These are phyloP conservation scores for Cetonia aurata DNA, from an alignment of 2,888 invertebrate species.

Conservation along the genomic window DNA sequence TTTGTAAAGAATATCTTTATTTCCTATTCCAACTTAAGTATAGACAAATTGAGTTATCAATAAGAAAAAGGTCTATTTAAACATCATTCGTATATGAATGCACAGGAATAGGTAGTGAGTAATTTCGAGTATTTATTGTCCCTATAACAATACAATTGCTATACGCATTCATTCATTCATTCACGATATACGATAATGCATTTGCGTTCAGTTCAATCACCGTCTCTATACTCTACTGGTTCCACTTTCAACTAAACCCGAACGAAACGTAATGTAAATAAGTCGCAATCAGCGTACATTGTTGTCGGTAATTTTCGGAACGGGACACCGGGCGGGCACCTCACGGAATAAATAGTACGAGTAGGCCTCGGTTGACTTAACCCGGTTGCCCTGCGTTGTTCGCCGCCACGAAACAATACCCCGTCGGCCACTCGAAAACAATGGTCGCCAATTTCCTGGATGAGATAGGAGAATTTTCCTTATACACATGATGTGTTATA, in stretches of 20 bases:
- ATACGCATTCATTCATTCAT: too few relatives aligned
- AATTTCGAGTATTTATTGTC: too few relatives aligned
- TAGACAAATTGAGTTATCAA: too few relatives aligned
- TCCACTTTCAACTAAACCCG: not conserved
- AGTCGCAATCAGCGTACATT: constrained; percentile 28
- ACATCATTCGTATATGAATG: too few relatives aligned
- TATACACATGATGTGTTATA: not conserved
- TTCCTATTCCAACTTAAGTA: too few relatives aligned
- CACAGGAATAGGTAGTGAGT: too few relatives aligned
- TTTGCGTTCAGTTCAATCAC: not conserved
- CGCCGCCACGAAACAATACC: constrained; percentile 12
- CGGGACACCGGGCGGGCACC: not conserved
- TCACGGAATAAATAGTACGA: not conserved
- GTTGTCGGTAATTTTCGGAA: constrained; percentile 19
- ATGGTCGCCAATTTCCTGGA: constrained; percentile 31
- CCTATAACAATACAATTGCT: too few relatives aligned
- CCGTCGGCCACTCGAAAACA: constrained; percentile 25
- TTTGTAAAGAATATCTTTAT: too few relatives aligned
- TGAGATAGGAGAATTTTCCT: constrained; percentile 33
- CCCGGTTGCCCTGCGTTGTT: not conserved
- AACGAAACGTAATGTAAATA: constrained; percentile 19
- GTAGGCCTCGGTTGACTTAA: constrained; percentile 12
- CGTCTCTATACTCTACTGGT: too few relatives aligned
- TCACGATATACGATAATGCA: not conserved
- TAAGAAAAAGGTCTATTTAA: too few relatives aligned